A percentile compares a stretch with the other conserved stretches of the same genome.
Conservation (phyloP, 2,113 vertebrate species). For the Spea bombifrons region DNA sequence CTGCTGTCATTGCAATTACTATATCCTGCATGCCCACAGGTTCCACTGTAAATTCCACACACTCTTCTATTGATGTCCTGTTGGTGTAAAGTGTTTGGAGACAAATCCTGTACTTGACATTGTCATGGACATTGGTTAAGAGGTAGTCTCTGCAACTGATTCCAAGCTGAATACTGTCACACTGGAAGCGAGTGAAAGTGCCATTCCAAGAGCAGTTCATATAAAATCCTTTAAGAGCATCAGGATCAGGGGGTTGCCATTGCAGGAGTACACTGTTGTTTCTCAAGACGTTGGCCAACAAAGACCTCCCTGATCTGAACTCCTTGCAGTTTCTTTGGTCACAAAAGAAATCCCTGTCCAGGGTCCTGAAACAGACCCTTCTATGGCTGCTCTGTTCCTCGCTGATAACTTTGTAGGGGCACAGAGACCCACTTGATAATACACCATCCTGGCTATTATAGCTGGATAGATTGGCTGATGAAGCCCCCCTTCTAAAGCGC, state of each 20-base stretch:
- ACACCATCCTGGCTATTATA: neutral
- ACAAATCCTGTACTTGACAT: conserved; percentile 89
- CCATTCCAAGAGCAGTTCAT: conserved; percentile 95
- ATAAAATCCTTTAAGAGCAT: conserved; percentile 71
- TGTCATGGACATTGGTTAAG: conserved; percentile 82
- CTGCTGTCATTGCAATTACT: conserved; percentile 95
- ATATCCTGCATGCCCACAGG: conserved; percentile 90
- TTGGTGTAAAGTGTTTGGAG: conserved; percentile 65
- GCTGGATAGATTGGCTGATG: conserved; percentile 36
- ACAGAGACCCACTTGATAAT: conserved; percentile 33
- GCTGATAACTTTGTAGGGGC: conserved; percentile 68
- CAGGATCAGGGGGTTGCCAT: conserved; percentile 66
- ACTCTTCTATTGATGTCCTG: conserved; percentile 63
- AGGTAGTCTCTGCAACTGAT: conserved; percentile 84
- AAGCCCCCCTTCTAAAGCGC: conserved; percentile 34
- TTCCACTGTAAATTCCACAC: conserved; percentile 84
- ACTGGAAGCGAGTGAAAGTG: conserved; percentile 88
- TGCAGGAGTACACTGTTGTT: conserved; percentile 90
- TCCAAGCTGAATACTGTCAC: conserved; percentile 81
- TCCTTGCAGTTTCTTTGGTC: conserved; percentile 65
- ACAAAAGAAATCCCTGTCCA: conserved; percentile 74
- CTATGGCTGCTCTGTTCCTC: conserved; percentile 57
- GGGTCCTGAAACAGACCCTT: conserved; percentile 78
- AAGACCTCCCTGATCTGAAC: conserved; percentile 66
- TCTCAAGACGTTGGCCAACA: conserved; percentile 81